A percentile compares a stretch with the other conserved stretches of the same genome.
Conservation (phyloP, 2,113 vertebrate species). For the Coryphaenoides rupestris region DNA sequence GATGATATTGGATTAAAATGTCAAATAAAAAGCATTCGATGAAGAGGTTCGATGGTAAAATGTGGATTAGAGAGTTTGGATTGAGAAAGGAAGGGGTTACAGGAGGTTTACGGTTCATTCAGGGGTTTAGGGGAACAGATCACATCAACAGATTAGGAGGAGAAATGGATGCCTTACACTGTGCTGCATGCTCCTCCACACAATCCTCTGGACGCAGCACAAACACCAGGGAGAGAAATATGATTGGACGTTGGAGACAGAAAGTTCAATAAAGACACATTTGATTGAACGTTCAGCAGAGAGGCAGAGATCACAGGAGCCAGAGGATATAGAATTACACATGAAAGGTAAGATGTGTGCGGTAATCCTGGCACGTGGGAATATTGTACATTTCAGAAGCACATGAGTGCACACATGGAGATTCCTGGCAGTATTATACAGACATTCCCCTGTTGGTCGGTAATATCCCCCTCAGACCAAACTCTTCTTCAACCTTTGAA, state of each 20-base stretch:
- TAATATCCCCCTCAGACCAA: not conserved
- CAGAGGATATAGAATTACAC: conserved; percentile 26
- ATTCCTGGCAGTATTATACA: too few relatives aligned
- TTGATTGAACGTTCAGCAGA: conserved; percentile 7
- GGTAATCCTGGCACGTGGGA: conserved; percentile 14
- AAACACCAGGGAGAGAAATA: conserved; percentile 79
- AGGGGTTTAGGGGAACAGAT: too few relatives aligned
- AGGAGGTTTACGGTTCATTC: too few relatives aligned
- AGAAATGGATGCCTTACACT: conserved; percentile 87
- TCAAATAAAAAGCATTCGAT: too few relatives aligned
- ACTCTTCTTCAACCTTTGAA: not conserved
- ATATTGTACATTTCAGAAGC: conserved; percentile 30
- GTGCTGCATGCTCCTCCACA: conserved; percentile 97
- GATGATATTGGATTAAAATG: too few relatives aligned
- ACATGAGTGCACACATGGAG: conserved; percentile 18
- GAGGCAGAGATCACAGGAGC: not conserved
- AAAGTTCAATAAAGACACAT: too few relatives aligned
- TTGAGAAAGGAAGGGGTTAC: too few relatives aligned
- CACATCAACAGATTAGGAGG: conserved; percentile 53
- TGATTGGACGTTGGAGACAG: conserved; percentile 76
- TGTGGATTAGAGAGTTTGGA: too few relatives aligned
- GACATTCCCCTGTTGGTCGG: too few relatives aligned
- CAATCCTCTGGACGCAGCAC: conserved; percentile 91
- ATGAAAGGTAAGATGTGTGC: too few relatives aligned
- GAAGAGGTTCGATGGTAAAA: too few relatives aligned